phyloP scores from a whole-genome alignment of 2,888 invertebrate species.

The Acrobasis suavella region DNA sequence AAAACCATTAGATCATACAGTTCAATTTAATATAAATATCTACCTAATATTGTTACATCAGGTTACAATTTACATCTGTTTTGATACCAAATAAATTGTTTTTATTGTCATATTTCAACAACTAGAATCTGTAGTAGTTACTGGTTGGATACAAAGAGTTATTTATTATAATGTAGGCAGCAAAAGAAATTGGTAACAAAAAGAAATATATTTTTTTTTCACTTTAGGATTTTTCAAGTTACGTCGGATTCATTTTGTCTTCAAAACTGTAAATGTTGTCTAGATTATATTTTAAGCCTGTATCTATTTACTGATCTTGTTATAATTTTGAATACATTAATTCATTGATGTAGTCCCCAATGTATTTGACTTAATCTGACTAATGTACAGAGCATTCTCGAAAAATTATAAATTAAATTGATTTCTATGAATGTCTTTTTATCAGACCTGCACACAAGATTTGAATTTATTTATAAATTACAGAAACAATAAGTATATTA shows the following conservation, averaged over 20 bases:
- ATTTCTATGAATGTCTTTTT: no score
- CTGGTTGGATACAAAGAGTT: background rate
- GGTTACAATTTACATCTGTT: no score
- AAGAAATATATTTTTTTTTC: background rate
- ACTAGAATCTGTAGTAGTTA: no score
- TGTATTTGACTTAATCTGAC: background rate
- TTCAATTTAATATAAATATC: no score
- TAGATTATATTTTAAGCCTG: background rate
- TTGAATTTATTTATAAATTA: no score
- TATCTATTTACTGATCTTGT: background rate
- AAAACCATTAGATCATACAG: no score
- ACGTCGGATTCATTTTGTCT: background rate
- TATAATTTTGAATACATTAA: background rate
- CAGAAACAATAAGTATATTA: no score
- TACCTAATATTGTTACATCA: no score
- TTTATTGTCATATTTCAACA: no score
- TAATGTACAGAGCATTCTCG: background rate
- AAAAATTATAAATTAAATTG: background rate
- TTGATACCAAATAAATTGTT: no score
- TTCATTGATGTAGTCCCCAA: background rate
- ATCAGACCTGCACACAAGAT: no score
- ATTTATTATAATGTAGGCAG: conserved; percentile 4
- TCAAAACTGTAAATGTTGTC: background rate
- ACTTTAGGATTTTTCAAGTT: background rate
- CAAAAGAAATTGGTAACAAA: conserved; percentile 7